Percentiles rank a stretch among this genome's conserved stretches.
Conservation (phyloP, 2,113 vertebrate species). For the Protobothrops mucrosquamatus region DNA sequence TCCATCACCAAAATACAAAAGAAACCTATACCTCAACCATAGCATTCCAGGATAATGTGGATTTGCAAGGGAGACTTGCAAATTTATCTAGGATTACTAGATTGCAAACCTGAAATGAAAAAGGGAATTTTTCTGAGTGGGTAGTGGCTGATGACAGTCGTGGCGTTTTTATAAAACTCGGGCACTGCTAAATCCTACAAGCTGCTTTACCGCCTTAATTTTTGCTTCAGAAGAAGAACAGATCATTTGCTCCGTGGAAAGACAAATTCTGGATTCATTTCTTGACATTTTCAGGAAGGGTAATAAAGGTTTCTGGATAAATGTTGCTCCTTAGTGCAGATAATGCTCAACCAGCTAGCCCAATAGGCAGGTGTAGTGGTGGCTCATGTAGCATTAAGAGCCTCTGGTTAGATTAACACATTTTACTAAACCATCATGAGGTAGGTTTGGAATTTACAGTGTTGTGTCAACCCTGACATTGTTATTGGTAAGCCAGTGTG, state of each 20-base stretch:
- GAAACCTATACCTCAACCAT: not conserved
- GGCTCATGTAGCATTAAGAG: not conserved
- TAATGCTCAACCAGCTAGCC: not conserved
- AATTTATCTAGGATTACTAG: not conserved
- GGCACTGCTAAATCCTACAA: not conserved
- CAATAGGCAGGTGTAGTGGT: not conserved
- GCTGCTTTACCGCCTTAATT: not conserved
- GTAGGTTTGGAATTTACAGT: not conserved
- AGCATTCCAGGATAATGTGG: constrained; percentile 4
- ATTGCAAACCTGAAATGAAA: not conserved
- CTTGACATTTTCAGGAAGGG: not conserved
- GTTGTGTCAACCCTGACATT: not conserved
- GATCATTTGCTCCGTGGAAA: not conserved
- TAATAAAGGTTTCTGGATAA: not conserved
- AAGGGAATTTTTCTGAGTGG: not conserved
- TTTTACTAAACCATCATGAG: not conserved
- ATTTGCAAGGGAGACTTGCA: not conserved
- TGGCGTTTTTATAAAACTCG: not conserved
- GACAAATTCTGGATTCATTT: not conserved
- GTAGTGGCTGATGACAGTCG: not conserved
- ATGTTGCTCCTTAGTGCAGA: not conserved
- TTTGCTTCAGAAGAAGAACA: not conserved
- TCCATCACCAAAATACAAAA: not conserved
- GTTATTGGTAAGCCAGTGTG: not conserved
- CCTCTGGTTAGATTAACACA: not conserved